Base-by-base conservation (phyloP, 2,888 invertebrate genomes). In the Idaea biselata region DNA sequence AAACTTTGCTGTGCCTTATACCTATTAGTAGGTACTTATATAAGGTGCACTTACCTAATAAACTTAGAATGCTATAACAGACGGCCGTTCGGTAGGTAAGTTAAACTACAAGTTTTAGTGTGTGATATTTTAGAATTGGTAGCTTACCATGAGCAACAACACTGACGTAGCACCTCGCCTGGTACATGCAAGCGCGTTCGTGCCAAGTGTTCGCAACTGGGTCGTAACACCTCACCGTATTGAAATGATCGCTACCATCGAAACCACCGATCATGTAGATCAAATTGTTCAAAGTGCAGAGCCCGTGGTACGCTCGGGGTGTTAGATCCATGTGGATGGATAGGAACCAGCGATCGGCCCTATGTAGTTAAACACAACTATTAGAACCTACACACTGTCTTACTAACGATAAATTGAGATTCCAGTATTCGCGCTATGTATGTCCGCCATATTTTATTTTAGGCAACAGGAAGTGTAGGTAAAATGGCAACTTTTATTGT, bases 221-320 rank as follows among this genome's bases (percentile, higher is more conserved):
- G 80, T 97, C 95, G 82, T 96, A 97, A 76, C 96, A 95, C 62
- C 97, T 94, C 44, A 96, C 95, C 1, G 96, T 96, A 79, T 95
- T 95, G 79, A 97, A 95, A 71, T 97, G 95, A 68, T 96, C 94
- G 64, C 94, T 94, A 16, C 97, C 97, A 79, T 97, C 96, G 81
- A 95, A 97, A 1, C 97, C 97, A 5, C 97, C 97, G 69, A 97
- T 95, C 88, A 97, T 95, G 86, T 95, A 96, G 76, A 97, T 94
- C 59, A 95, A 82, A 74, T 94, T 93, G 84, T 95, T 94, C 77
- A 97, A 81, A 33, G 94, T 88, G 87, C 96, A 95, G n/a, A 96
- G 88, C 0, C 96, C 96, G 79, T 97, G 97, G 81, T 97, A 97
- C 0, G 97, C 96, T 57, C 97, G 93, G 1, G 95, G 95, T 0